Conservation (phyloP, 2,888 invertebrate species). For the Heliothis peltigera region DNA sequence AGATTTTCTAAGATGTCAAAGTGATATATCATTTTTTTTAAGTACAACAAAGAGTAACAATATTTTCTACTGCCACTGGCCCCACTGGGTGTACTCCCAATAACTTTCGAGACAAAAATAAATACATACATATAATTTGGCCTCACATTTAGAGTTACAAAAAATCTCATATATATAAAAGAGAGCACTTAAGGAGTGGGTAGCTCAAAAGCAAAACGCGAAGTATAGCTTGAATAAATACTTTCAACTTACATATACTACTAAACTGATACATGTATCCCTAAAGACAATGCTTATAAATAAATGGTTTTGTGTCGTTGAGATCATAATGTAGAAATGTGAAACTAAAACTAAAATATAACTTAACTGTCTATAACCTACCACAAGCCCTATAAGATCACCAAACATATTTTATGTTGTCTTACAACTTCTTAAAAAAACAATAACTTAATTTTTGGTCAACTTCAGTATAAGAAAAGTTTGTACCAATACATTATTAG, state of each 20-base stretch:
- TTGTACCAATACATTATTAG: slow-evolving; percentile 41
- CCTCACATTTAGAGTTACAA: no score
- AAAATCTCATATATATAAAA: no score
- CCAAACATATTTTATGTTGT: slow-evolving; percentile 35
- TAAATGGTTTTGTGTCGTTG: slow-evolving; percentile 42
- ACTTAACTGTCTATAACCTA: slow-evolving; percentile 14
- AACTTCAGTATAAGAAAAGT: slow-evolving; percentile 54
- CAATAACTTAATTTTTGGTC: slow-evolving; percentile 50
- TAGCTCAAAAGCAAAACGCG: slow-evolving; percentile 19
- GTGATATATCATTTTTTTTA: background rate
- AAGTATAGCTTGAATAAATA: slow-evolving; percentile 11
- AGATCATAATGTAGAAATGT: slow-evolving; percentile 48
- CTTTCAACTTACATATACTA: slow-evolving; percentile 17
- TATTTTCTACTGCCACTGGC: background rate
- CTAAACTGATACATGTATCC: background rate
- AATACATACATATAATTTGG: no score
- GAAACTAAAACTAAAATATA: slow-evolving; percentile 24
- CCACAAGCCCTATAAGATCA: slow-evolving; percentile 34
- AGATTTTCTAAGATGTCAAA: background rate
- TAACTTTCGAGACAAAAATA: no score
- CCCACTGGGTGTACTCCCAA: background rate
- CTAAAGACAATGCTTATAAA: slow-evolving; percentile 39
- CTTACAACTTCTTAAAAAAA: slow-evolving; percentile 20
- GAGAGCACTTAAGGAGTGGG: background rate
- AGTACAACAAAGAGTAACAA: background rate